Evolutionary conservation across 2,888 invertebrate genomes (phyloP), one percentile per base, ranked within the genome.

Genomic region (Drosophila subquinaria): DNA sequence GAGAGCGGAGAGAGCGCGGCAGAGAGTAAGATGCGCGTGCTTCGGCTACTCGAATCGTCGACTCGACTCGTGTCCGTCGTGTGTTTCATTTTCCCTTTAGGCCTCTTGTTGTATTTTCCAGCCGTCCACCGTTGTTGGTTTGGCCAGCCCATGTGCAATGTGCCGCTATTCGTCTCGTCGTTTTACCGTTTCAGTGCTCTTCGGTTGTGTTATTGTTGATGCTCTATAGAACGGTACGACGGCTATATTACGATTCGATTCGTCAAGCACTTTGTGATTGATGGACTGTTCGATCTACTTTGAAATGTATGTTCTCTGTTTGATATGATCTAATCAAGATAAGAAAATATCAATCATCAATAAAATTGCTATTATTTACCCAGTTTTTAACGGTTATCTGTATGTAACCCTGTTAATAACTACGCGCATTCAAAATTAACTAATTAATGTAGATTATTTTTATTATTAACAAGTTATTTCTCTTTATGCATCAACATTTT

Each of bases 51-150:
- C 38, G 56, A 36, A 43, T 75, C 75, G 72, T 73, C 61, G 59
- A 59, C 47, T 73, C 63, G 69, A 52, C 67, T 70, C 69, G 69
- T 67, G 64, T 56, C 60, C 48, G 57, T 68, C 66, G 73, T 62
- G 68, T 72, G 40, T 57, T 43, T 57, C 63, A 69, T 76, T 78
- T 82, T 85, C 77, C 83, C 83, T 85, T 80, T 86, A 86, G 86
- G 86, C 86, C 88, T 77, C 73, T 81, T 82, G 71, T 76, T 83
- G 78, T 82, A 74, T 68, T 85, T 85, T 87, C 76, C 82, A 82
- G 87, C 84, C 76, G 66, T 77, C 73, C 63, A 67, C 57, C 77
- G 77, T 65, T 73, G 65, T 73, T 60, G 62, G 52, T 67, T 63
- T 73, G 77, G 69, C 77, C 73, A 76, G 76, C 78, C 77, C 78